These are phyloP conservation scores for Apotomis betuletana DNA, from an alignment of 2,888 invertebrate species.

Conservation along the genomic window DNA sequence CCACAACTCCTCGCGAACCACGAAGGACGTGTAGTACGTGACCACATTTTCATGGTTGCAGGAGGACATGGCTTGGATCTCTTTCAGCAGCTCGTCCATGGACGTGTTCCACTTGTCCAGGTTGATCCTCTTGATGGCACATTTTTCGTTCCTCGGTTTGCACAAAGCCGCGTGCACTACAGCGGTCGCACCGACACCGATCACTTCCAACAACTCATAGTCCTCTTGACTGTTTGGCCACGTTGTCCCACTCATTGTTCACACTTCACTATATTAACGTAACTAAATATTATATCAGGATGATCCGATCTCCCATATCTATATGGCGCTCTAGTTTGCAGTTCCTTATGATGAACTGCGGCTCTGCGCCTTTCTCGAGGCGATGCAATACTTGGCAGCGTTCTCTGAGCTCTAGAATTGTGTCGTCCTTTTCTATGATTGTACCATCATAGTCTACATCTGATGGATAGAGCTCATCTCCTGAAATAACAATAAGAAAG, in stretches of 20 bases:
- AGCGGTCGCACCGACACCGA: slow-evolving; percentile 98
- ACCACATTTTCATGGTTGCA: slow-evolving; percentile 99
- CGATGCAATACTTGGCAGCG: slow-evolving; percentile 61
- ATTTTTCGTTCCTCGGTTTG: slow-evolving; percentile 96
- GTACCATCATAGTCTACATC: slow-evolving; percentile 65
- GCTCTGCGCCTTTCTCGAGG: slow-evolving; percentile 54
- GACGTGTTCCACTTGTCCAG: slow-evolving; percentile 99
- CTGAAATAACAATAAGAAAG: slow-evolving; percentile 61
- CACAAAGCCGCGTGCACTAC: slow-evolving; percentile 98
- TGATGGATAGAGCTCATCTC: slow-evolving; percentile 78
- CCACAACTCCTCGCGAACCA: slow-evolving; percentile 99
- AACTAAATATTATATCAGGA: slow-evolving; percentile 54
- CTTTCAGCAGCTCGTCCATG: slow-evolving; percentile 98
- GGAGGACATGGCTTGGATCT: slow-evolving; percentile 98
- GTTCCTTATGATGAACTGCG: slow-evolving; percentile 61
- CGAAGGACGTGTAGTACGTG: slow-evolving; percentile 99
- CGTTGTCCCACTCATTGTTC: slow-evolving; percentile 61
- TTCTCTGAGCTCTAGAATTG: slow-evolving; percentile 65
- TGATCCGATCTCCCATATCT: slow-evolving; percentile 67
- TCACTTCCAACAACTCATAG: slow-evolving; percentile 96
- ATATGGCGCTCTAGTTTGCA: slow-evolving; percentile 67
- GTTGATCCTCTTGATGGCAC: slow-evolving; percentile 99
- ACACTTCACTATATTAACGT: slow-evolving; percentile 56
- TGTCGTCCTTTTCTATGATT: slow-evolving; percentile 58
- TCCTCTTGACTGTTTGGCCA: slow-evolving; percentile 98